Evolutionary conservation across 2,113 vertebrate genomes (phyloP).

Genomic region (Mormyrus iriodes): DNA sequence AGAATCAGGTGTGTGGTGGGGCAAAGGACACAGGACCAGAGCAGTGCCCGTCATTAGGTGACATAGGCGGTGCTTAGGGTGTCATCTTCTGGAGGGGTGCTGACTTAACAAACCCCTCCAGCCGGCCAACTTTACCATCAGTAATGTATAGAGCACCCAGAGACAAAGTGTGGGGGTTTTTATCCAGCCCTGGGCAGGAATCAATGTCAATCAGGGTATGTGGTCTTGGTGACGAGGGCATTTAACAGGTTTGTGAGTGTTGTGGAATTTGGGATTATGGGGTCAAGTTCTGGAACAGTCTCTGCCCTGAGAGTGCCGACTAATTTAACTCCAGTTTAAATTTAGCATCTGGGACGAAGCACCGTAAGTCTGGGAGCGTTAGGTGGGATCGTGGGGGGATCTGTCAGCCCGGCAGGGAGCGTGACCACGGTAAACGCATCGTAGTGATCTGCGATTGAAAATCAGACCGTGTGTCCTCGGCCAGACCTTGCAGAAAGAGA

Average conservation of each 20-base stretch:
- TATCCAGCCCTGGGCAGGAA: neutral
- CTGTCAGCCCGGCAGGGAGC: neutral
- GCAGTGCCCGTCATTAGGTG: neutral
- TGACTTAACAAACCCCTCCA: neutral
- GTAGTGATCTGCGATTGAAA: neutral
- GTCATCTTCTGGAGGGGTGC: neutral
- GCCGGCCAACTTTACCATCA: neutral
- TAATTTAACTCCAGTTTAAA: neutral
- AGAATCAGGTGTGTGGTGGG: slow-evolving; percentile 69
- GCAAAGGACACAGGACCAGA: neutral
- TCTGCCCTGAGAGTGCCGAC: neutral
- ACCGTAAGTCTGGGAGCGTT: neutral
- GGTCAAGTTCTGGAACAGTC: neutral
- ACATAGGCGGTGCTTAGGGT: neutral
- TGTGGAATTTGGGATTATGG: neutral
- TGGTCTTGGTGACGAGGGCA: neutral
- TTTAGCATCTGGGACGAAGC: slow-evolving; percentile 9
- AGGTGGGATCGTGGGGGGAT: neutral
- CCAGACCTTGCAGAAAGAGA: slow-evolving; percentile 83
- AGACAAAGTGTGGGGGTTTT: neutral
- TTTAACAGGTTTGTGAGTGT: neutral
- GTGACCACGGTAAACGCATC: neutral
- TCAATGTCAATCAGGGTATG: neutral
- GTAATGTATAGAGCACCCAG: neutral
- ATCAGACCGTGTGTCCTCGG: neutral